Evolutionary conservation across 2,113 vertebrate genomes (phyloP).

Genomic region (Diphyllodes magnificus): DNA sequence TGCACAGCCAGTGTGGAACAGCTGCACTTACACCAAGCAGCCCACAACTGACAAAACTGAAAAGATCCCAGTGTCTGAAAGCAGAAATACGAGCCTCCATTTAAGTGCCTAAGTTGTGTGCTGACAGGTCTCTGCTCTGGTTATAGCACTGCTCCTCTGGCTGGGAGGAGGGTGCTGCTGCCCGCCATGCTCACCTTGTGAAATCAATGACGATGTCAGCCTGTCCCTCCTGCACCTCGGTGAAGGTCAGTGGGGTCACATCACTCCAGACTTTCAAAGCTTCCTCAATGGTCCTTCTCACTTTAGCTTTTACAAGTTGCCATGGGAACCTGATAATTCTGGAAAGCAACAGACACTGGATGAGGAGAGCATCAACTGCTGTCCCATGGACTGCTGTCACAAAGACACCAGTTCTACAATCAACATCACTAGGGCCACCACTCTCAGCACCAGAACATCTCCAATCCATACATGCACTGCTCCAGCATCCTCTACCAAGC

Average conservation of each 20-base stretch:
- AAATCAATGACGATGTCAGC: slow-evolving; percentile 90
- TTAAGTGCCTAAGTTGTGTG: neutral
- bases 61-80: neutral
- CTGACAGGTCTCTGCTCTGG: neutral
- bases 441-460: neutral
- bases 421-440: neutral
- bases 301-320: slow-evolving; percentile 83
- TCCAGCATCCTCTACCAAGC: neutral
- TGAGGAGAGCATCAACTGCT: neutral
- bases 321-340: slow-evolving; percentile 85
- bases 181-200: slow-evolving; percentile 50
- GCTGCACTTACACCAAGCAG: neutral
- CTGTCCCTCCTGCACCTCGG: slow-evolving; percentile 78
- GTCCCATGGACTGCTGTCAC: neutral
- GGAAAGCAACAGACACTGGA: neutral
- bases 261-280: slow-evolving; percentile 89
- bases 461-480: neutral
- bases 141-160: neutral
- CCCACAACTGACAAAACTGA: neutral
- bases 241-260: slow-evolving; percentile 88
- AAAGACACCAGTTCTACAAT: neutral
- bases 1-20: neutral
- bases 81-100: neutral
- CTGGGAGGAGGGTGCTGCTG: neutral
- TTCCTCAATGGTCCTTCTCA: slow-evolving; percentile 79